phyloP scores from a whole-genome alignment of 2,888 invertebrate genomes.

The Drosophila nigricruria region DNA sequence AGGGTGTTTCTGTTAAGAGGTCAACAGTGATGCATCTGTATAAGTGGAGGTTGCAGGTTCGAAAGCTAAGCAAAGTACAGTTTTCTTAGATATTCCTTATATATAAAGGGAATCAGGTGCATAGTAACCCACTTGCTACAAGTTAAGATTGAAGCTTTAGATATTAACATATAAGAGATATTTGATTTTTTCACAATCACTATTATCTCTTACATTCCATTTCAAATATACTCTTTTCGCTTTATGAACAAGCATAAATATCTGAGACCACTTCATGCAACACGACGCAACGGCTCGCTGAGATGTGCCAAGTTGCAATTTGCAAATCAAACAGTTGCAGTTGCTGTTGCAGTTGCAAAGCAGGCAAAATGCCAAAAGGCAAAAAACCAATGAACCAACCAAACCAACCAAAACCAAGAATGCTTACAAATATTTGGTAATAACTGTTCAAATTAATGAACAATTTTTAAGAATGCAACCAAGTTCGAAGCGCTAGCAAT shows the following conservation, averaged over 20 bases:
- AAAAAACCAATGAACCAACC: not conserved
- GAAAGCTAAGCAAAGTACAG: too few relatives aligned
- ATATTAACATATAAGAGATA: too few relatives aligned
- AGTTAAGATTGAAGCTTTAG: too few relatives aligned
- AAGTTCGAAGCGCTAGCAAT: not conserved
- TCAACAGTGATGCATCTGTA: not conserved
- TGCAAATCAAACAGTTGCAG: conserved; percentile 55
- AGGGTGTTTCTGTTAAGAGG: not conserved
- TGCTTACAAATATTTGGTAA: not conserved
- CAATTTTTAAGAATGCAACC: not conserved
- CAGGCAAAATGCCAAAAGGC: conserved; percentile 26
- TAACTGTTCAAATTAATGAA: not conserved
- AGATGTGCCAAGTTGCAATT: conserved; percentile 54
- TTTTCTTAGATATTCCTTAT: too few relatives aligned
- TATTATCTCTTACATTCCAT: not conserved
- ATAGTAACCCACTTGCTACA: too few relatives aligned
- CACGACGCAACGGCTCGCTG: conserved; percentile 30
- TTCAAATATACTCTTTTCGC: not conserved
- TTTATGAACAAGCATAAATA: conserved; percentile 1
- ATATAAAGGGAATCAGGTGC: too few relatives aligned
- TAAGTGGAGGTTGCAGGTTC: not conserved
- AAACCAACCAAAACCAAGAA: conserved; percentile 1
- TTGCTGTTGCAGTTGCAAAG: conserved; percentile 9
- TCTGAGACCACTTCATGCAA: conserved; percentile 34
- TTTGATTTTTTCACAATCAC: too few relatives aligned